Evolutionary conservation across 2,113 vertebrate genomes (phyloP), one percentile per base, ranked within the genome.

Genomic region (Chlamydotis undulata): DNA sequence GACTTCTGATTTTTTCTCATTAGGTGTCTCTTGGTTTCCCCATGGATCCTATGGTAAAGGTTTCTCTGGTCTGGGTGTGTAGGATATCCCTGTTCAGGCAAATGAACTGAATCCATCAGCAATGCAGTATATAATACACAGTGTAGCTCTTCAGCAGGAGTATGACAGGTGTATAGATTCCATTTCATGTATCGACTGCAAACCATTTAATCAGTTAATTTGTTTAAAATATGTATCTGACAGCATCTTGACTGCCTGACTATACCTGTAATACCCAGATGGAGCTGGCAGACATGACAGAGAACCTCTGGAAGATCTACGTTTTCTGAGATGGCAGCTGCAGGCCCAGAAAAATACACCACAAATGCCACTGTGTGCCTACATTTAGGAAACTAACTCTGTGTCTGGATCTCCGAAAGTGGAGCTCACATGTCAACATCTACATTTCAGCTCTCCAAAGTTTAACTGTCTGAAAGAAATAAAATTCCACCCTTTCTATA

Each of bases 21-120:
- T 41, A 25, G 25, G 41, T 59, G 1, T 68, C 14, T 18, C n/a
- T 52, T 57, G 15, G 21, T 10, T 50, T 83, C 29, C 31, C 29
- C 1, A 3, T 33, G 8, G 6, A 25, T 60, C 13, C 17, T 12
- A 2, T 8, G 6, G 26, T 21, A 26, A 18, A 69, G 4, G 5
- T 82, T 61, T 63, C 16, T 16, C 14, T 60, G 24, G 2, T 49
- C 22, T 60, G 15, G 9, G 19, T 45, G 14, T 37, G 2, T 35
- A 11, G 11, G 7, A 39, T 26, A 26, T 2, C 29, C 7, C 8
- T 47, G 14, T 43, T 79, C 29, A 37, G 13, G 14, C 2, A 78
- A 79, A 64, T 21, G 14, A 50, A 24, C 5, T 3, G 29, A 83
- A 80, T 41, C 25, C 29, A 45, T 69, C 29, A 64, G 35, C 55